Base-by-base conservation (phyloP, 2,888 invertebrate species). In the Dryomyza anilis region DNA sequence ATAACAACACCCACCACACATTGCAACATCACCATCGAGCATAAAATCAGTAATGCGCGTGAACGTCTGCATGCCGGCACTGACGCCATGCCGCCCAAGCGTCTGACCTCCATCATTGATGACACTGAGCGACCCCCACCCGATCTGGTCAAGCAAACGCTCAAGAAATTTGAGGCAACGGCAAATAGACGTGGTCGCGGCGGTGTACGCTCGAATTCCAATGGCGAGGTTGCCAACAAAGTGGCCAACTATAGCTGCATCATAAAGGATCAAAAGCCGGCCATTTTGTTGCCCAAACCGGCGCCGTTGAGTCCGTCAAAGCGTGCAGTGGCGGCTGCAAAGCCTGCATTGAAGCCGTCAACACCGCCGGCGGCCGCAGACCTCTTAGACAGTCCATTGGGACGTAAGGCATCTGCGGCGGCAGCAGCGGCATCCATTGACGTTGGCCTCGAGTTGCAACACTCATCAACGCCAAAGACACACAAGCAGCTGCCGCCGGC, bases 141-240 rank as follows among this genome's bases (percentile, higher is more conserved):
- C 1, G 95, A 96, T 85, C 89, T 95, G 71, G 96, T 96, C 66
- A 93, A 92, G 74, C 91, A 93, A 67, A 91, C 94, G 14, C 87
- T 94, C 68, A 88, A 91, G 76, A 90, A 94, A 76, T 96, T 95
- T 84, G 95, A 96, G 81, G 86, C 86, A 50, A 85, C 87, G 1
- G 88, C 89, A 12, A 84, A 87, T 71, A 85, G 87, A 1, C 72
- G 80, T 7, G 67, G 83, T 66, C 82, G 89, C n/a, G 81, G 73
- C 4, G 64, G 75, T 67, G 83, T 68, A 74, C 85, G 75, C 73
- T 81, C 73, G 75, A 85, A 78, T 63, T 84, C 78, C 14, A 77
- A 74, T 12, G 81, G 81, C 21, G 89, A 89, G 45, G 89, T 89
- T 2, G 89, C 89, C 14, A 87, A 85, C 43, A 89, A 89, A 78